phyloP scores from a whole-genome alignment of 2,888 invertebrate species.

The Thera obeliscata region DNA sequence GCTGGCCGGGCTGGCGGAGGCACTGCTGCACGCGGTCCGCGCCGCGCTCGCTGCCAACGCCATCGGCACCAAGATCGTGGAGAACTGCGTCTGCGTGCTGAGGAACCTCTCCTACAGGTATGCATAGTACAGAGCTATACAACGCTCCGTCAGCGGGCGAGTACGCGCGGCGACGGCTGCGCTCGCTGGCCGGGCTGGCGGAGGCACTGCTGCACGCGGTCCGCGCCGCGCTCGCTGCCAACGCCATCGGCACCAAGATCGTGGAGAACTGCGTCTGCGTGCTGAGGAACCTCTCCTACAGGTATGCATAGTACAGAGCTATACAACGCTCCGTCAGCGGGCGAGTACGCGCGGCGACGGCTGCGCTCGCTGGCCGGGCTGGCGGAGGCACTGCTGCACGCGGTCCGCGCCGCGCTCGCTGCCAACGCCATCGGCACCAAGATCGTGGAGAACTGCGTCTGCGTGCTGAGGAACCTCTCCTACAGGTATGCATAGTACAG shows the following conservation, averaged over 20 bases:
- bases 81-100: conserved; percentile 99
- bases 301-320: conserved; percentile 62
- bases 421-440: conserved; percentile 98
- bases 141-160: conserved; percentile 99
- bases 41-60: conserved; percentile 96
- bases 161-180: conserved; percentile 96
- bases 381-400: conserved; percentile 96
- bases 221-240: conserved; percentile 94
- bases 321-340: conserved; percentile 97
- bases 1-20: conserved; percentile 96
- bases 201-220: conserved; percentile 97
- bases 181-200: conserved; percentile 95
- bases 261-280: conserved; percentile 99
- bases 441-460: conserved; percentile 99
- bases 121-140: conserved; percentile 7
- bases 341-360: conserved; percentile 96
- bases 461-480: conserved; percentile 97
- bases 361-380: conserved; percentile 96
- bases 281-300: conserved; percentile 97
- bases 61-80: conserved; percentile 99
- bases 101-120: conserved; percentile 96
- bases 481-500: conserved; percentile 85
- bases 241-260: conserved; percentile 98
- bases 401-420: conserved; percentile 95
- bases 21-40: conserved; percentile 95